These are phyloP conservation scores for Pterostichus niger DNA, from an alignment of 2,888 invertebrate species.

Conservation along the genomic window DNA sequence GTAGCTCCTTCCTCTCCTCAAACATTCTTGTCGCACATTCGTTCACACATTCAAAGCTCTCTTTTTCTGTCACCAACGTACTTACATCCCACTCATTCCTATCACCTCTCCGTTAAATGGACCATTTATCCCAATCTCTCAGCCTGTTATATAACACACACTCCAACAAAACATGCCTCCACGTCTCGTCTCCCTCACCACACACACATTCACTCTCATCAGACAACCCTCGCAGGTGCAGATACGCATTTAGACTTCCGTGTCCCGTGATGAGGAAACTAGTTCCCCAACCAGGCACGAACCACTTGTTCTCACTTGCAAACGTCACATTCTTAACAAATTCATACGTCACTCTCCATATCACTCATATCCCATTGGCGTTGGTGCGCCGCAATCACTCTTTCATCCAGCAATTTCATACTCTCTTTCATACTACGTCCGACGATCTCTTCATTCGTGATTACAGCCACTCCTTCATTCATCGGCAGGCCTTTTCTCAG, in stretches of 20 bases:
- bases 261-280: background rate
- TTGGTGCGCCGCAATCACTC: background rate
- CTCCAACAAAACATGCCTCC: background rate
- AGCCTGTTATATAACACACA: background rate
- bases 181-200: background rate
- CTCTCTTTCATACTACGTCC: no score
- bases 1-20: background rate
- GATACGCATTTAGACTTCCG: constrained; percentile 3
- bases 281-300: background rate
- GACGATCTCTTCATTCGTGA: no score
- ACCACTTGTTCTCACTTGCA: background rate
- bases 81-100: background rate
- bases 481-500: no score
- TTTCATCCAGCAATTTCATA: background rate
- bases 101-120: no score
- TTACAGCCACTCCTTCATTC: no score
- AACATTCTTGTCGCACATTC: background rate
- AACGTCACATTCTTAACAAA: background rate
- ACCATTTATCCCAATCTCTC: no score
- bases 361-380: background rate
- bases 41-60: background rate
- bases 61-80: background rate
- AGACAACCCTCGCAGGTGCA: background rate
- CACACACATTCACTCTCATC: background rate
- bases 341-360: background rate